These are phyloP conservation scores for Galemys pyrenaicus DNA, from an alignment of 2,113 vertebrate species.

Conservation along the genomic window DNA sequence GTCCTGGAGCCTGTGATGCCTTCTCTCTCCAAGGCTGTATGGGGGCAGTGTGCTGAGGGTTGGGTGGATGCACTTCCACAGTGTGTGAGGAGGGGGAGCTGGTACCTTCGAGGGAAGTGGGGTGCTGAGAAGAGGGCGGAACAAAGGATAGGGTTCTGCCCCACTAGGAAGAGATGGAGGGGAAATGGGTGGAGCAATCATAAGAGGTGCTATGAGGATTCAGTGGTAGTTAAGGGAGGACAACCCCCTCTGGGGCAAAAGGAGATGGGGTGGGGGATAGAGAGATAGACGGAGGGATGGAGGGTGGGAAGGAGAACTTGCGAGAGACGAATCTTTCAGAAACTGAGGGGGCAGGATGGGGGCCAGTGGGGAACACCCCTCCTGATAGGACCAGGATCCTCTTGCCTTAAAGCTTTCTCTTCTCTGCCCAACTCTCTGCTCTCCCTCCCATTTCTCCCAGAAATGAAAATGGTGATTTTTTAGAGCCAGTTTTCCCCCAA, in stretches of 20 bases:
- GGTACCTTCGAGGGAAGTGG: background rate
- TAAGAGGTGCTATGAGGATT: rapidly evolving
- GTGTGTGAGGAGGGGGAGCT: background rate
- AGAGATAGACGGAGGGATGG: background rate
- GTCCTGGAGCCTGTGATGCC: constrained; percentile 54
- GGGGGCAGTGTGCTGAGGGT: background rate
- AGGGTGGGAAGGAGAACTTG: background rate
- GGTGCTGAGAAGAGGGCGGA: too few relatives aligned
- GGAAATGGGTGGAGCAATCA: background rate
- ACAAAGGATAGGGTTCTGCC: background rate
- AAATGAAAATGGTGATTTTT: constrained; percentile 71
- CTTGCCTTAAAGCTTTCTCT: background rate
- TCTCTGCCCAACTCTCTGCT: background rate
- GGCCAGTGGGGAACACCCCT: background rate
- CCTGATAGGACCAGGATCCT: background rate
- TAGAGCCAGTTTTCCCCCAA: constrained; percentile 74
- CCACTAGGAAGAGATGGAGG: background rate
- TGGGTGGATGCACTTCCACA: background rate
- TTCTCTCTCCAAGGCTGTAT: constrained; percentile 62
- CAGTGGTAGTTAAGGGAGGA: background rate
- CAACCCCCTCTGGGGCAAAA: background rate
- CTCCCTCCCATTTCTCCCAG: background rate
- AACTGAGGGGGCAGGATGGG: background rate
- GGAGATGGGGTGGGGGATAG: background rate
- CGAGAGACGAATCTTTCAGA: background rate